These are phyloP conservation scores for Charadrius vociferus DNA, from an alignment of 2,113 vertebrate species.

Conservation along the genomic window DNA sequence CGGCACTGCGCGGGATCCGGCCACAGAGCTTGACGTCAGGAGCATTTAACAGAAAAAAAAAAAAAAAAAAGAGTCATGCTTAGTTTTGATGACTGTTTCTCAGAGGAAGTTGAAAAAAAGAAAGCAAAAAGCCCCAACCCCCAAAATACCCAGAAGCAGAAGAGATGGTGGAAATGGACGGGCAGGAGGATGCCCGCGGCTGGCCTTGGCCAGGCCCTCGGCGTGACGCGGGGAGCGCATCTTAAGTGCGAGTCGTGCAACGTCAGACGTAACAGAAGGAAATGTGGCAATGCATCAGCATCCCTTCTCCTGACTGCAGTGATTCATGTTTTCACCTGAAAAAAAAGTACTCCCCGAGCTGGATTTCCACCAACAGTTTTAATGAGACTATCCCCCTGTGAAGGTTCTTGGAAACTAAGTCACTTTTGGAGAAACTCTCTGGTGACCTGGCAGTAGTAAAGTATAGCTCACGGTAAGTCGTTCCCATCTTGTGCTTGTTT, in stretches of 20 bases:
- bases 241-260: fast-evolving
- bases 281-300: not conserved
- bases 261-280: not conserved
- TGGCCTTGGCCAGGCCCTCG: not conserved
- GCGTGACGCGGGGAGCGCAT: fast-evolving
- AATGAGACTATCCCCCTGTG: not conserved
- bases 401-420: not conserved
- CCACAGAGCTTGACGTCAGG: not conserved
- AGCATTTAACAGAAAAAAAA: fast-evolving
- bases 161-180: not conserved
- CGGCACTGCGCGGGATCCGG: fast-evolving
- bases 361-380: not conserved
- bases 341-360: not conserved
- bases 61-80: not conserved
- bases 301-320: not conserved
- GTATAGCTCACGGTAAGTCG: fast-evolving
- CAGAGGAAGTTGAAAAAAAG: constrained; percentile 4
- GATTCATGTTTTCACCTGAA: not conserved
- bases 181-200: not conserved
- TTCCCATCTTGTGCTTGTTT: not conserved
- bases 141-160: not conserved
- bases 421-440: not conserved
- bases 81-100: not conserved
- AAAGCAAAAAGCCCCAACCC: not conserved
- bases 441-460: not conserved